Conservation (phyloP, 1,140 invertebrate species). For the Saccostrea cuccullata region DNA sequence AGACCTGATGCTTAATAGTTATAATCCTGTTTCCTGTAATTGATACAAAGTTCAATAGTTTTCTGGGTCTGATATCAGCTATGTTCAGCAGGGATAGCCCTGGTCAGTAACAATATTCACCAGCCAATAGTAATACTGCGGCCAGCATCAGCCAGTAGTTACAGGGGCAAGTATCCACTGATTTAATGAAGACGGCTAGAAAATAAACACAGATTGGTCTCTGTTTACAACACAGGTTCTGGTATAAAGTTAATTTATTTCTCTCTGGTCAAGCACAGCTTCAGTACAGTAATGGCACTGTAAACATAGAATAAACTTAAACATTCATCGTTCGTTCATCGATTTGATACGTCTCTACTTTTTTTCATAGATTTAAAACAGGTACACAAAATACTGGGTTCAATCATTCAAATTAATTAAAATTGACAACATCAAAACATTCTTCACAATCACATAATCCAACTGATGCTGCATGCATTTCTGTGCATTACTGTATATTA, state of each 20-base stretch:
- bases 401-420: too few relatives aligned
- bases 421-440: too few relatives aligned
- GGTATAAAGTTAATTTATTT: too few relatives aligned
- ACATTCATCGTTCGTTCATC: too few relatives aligned
- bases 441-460: too few relatives aligned
- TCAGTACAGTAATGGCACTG: too few relatives aligned
- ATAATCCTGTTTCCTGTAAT: neutral
- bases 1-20: too few relatives aligned
- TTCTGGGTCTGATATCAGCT: neutral
- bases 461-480: neutral
- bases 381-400: too few relatives aligned
- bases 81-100: neutral
- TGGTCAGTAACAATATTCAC: neutral
- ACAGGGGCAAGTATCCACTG: neutral
- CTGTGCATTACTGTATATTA: neutral
- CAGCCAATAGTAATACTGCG: neutral
- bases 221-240: neutral
- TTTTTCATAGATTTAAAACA: too few relatives aligned
- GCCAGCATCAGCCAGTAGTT: neutral
- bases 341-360: too few relatives aligned
- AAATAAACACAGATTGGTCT: neutral
- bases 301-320: too few relatives aligned
- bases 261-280: too few relatives aligned
- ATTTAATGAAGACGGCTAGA: neutral
- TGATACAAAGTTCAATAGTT: neutral